Evolutionary conservation across 2,113 vertebrate species (phyloP), one percentile per base, ranked within the genome.

Genomic region (Cephalopterus ornatus): DNA sequence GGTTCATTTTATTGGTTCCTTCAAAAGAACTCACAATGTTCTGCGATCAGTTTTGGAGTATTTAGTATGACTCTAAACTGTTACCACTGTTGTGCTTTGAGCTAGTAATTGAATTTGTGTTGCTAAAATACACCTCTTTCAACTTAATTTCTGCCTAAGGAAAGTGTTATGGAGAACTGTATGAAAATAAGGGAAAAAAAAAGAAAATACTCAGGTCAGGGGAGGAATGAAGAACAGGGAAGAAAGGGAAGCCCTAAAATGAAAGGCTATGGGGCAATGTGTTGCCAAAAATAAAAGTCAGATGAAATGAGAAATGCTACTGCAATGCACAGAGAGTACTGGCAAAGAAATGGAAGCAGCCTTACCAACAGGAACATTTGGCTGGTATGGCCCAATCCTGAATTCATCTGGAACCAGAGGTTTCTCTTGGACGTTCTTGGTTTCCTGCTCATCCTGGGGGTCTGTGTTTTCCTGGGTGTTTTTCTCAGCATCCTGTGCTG

Each of bases 301-400:
- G 85, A 93, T 90, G 78, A 61, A 72, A 95, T 93, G 95, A 95
- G 81, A 93, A 96, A 96, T 11, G 88, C 94, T 88, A 93, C 72
- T 53, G 83, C 32, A 46, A 77, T 11, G 76, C 76, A 93, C 28
- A 88, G 68, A 92, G 49, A 73, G 1, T 13, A 47, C 2, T 14
- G 28, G 67, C 32, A 16, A 32, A 97, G 33, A 85, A 93, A 55
- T 0, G 9, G 52, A 95, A 91, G 65, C 52, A 89, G 89, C 92
- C 99, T 99, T 98, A 99, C 99, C 99, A 56, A 99, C 97, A 82
- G 99, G 99, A 77, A 97, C 92, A 66, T 98, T 97, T n/a, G 99
- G 98, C 68, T 99, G 98, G 91, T 98, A 99, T 0, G 98, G 98
- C 24, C 98, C 98, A 93, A 99, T 98, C 95, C 97, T 96, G 39